A percentile compares a stretch with the other conserved stretches of the same genome.
Evolutionary conservation across 2,797 vertebrate species (phyloP).

Genomic region (Loriculus beryllinus): DNA sequence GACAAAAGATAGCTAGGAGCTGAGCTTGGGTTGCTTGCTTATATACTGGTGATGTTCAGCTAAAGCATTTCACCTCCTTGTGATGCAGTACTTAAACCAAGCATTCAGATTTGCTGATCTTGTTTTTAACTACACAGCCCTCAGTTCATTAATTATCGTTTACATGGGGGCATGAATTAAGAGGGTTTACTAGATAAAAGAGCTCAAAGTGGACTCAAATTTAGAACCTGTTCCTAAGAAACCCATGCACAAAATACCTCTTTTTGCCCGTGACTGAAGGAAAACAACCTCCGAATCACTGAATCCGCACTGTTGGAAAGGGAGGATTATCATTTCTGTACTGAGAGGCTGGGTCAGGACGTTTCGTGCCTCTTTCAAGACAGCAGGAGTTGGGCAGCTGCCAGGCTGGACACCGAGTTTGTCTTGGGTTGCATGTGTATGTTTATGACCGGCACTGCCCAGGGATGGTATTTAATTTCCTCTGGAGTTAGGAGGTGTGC

Average conservation of each 20-base stretch:
- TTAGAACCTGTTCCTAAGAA: not conserved
- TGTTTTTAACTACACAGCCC: not conserved
- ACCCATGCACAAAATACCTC: not conserved
- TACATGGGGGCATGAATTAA: not conserved
- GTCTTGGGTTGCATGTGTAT: not conserved
- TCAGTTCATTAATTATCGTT: not conserved
- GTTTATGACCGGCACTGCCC: not conserved
- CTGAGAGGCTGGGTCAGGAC: not conserved
- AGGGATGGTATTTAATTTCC: not conserved
- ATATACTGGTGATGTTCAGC: not conserved
- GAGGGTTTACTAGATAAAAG: not conserved
- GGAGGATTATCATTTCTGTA: not conserved
- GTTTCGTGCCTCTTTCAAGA: not conserved
- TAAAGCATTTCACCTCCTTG: not conserved
- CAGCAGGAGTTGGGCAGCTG: not conserved
- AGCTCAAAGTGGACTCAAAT: not conserved
- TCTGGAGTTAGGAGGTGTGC: not conserved
- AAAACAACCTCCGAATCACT: not conserved
- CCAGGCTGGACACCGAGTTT: not conserved
- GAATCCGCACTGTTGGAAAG: not conserved
- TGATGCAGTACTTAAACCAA: not conserved
- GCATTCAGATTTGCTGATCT: not conserved
- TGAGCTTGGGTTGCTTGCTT: not conserved
- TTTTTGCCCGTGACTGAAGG: not conserved
- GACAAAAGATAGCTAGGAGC: not conserved